Conservation (phyloP, 2,888 invertebrate species). For the Thereva nobilitata region DNA sequence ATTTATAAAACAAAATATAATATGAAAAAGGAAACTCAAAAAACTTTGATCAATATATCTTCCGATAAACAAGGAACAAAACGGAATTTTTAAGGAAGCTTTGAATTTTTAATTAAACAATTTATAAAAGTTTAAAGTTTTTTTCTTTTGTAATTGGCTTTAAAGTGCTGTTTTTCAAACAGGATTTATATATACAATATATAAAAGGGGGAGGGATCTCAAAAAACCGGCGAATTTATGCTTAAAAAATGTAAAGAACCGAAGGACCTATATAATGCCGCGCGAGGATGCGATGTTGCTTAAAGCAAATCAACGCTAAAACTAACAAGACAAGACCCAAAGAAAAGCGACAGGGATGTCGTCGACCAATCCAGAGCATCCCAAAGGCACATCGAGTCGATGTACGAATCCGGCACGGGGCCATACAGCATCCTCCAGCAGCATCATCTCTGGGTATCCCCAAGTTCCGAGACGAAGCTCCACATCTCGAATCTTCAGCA, state of each 20-base stretch:
- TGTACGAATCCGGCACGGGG: conserved; percentile 6
- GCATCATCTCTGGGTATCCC: conserved; percentile 16
- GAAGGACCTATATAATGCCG: conserved; percentile 28
- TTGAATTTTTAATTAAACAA: no score
- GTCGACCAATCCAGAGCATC: conserved; percentile 32
- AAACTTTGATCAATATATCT: no score
- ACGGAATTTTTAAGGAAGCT: no score
- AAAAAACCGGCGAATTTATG: conserved; percentile 22
- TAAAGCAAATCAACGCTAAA: conserved; percentile 45
- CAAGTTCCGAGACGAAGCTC: conserved; percentile 18
- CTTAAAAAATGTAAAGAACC: conserved; percentile 15
- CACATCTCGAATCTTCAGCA: not conserved
- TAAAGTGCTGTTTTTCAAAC: not conserved
- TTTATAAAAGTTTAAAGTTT: no score
- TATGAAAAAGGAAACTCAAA: no score
- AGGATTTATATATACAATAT: not conserved
- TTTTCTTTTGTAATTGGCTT: no score
- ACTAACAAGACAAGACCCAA: conserved; percentile 38
- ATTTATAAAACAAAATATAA: no score
- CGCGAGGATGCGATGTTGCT: conserved; percentile 42
- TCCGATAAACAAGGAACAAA: no score
- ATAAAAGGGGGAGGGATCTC: not conserved
- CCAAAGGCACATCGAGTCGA: conserved; percentile 23
- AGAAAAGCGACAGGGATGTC: conserved; percentile 29
- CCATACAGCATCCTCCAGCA: conserved; percentile 16